These are phyloP conservation scores for Muricea muricata DNA, from an alignment of 92 coral and sea anemone species.

Conservation along the genomic window DNA sequence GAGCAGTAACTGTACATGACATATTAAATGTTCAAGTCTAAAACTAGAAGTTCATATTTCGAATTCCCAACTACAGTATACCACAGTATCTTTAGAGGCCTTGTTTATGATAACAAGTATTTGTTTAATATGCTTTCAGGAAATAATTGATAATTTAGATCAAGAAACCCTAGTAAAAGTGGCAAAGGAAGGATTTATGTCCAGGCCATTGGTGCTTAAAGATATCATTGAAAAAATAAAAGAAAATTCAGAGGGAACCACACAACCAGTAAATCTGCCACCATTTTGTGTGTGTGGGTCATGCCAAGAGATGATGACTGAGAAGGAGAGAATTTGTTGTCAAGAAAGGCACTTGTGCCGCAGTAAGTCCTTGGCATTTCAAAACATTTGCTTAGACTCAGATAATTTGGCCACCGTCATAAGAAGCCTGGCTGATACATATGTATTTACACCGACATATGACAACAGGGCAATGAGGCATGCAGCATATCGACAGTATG, in stretches of 20 bases:
- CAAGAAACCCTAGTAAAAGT: neutral
- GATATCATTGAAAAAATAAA: neutral
- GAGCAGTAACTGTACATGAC: no score
- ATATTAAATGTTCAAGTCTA: no score
- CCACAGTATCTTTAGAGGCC: no score
- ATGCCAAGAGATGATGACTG: conserved; percentile 9
- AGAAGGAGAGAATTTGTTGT: conserved; percentile 19
- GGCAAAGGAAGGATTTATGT: conserved; percentile 14
- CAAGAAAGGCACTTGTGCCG: conserved; percentile 34
- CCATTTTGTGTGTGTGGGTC: conserved; percentile 22
- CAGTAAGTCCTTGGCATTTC: conserved; percentile 23
- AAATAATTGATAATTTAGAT: conserved; percentile 17
- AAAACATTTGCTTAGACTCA: conserved; percentile 52
- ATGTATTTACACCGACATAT: conserved; percentile 54
- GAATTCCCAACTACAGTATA: no score
- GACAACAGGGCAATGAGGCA: conserved; percentile 52
- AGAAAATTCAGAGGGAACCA: neutral
- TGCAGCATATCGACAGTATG: conserved; percentile 52
- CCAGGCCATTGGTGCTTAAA: conserved; percentile 12
- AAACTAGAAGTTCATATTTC: no score
- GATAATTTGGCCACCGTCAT: conserved; percentile 55
- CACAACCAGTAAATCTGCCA: neutral
- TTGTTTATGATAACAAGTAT: no score
- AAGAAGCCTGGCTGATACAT: conserved; percentile 53
- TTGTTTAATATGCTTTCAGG: no score